Percentiles rank a stretch among this genome's conserved stretches.
These are phyloP conservation scores for Conistra vaccinii DNA, from an alignment of 2,888 invertebrate species.

Conservation along the genomic window DNA sequence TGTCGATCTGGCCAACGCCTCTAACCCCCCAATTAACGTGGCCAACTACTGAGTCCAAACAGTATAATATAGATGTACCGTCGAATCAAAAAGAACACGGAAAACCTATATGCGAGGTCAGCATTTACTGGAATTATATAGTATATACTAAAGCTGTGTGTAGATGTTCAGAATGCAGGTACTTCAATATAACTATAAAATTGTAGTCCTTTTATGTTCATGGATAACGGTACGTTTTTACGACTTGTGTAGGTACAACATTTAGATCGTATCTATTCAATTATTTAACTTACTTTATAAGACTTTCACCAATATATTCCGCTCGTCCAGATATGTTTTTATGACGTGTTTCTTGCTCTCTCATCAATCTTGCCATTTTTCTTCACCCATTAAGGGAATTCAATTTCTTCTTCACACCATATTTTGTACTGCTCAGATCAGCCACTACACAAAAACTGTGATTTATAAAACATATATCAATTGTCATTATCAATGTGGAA, in stretches of 20 bases:
- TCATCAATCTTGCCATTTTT: no score
- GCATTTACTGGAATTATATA: not conserved
- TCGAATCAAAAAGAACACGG: not conserved
- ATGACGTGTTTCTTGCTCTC: no score
- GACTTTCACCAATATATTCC: not conserved
- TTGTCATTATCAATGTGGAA: constrained; percentile 9
- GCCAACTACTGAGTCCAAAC: not conserved
- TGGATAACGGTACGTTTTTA: constrained; percentile 20
- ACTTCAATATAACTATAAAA: constrained; percentile 17
- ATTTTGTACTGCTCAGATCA: no score
- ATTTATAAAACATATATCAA: not conserved
- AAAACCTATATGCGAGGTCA: not conserved
- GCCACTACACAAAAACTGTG: not conserved
- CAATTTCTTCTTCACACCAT: not conserved
- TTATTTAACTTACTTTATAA: not conserved
- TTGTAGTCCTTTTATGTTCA: not conserved
- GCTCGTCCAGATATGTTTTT: not conserved
- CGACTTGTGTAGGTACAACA: not conserved
- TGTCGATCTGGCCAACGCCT: not conserved
- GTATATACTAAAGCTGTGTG: not conserved
- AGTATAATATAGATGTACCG: not conserved
- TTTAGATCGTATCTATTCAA: constrained; percentile 15
- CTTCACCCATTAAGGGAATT: not conserved
- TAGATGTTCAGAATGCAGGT: not conserved
- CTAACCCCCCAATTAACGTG: not conserved